Percentiles rank a stretch among this genome's conserved stretches.
Conservation (phyloP, 2,797 vertebrate genomes). For the Neopelma chrysocephalum region DNA sequence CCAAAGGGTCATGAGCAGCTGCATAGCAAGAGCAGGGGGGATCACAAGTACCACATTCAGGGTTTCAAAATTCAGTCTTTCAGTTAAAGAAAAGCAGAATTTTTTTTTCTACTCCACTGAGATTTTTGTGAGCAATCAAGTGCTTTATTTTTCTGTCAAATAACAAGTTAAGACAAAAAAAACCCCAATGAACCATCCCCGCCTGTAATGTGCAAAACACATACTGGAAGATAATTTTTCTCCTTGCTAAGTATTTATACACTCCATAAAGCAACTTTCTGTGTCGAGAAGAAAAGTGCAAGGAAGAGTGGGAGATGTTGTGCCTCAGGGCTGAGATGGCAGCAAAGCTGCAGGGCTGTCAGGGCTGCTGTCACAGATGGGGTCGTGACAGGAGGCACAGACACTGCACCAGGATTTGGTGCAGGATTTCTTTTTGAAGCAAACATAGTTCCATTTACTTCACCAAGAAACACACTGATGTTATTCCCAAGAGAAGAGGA, state of each 20-base stretch:
- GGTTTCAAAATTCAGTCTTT: background rate
- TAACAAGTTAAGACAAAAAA: background rate
- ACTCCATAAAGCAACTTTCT: background rate
- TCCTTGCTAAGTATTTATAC: background rate
- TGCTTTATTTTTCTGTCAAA: background rate
- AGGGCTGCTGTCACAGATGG: background rate
- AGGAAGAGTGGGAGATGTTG: background rate
- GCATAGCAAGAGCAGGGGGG: background rate
- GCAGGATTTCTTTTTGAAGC: background rate
- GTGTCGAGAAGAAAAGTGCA: background rate
- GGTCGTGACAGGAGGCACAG: background rate
- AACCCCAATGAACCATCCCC: background rate
- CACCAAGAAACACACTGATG: background rate
- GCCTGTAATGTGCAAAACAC: background rate
- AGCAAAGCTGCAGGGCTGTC: background rate
- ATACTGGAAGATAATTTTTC: background rate
- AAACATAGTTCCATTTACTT: background rate
- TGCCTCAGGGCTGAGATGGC: background rate
- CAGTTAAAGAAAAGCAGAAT: background rate
- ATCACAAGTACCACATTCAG: background rate
- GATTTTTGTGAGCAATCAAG: background rate
- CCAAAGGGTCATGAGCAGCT: background rate
- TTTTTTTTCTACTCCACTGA: background rate
- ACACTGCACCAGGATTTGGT: background rate
- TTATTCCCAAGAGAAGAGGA: background rate